Percentiles rank a stretch among this genome's conserved stretches.
Evolutionary conservation across 2,888 invertebrate species (phyloP).

Genomic region (Dolomedes plantarius): DNA sequence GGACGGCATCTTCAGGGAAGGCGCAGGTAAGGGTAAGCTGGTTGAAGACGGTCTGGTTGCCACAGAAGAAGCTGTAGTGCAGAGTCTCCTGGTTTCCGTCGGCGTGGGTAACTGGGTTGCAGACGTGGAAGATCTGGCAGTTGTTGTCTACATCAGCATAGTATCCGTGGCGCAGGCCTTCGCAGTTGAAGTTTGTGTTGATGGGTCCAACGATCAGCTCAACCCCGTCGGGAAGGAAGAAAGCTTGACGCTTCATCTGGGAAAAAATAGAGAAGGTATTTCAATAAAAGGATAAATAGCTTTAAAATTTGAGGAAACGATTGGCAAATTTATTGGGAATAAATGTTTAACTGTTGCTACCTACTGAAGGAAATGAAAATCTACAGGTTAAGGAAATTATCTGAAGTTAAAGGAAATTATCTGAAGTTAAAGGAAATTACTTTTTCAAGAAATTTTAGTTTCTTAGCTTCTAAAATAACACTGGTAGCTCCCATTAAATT

Average conservation of each 20-base stretch:
- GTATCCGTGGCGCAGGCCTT: conserved; percentile 69
- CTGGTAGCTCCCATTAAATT: too few species aligned
- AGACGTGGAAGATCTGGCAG: conserved; percentile 73
- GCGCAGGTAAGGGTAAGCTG: conserved; percentile 72
- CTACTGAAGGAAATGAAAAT: too few species aligned
- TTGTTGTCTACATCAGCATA: conserved; percentile 73
- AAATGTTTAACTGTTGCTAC: too few species aligned
- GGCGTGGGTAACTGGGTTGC: conserved; percentile 65
- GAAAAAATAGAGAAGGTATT: too few species aligned
- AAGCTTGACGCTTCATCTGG: conserved; percentile 71
- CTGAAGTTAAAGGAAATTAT: too few species aligned
- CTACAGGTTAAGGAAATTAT: too few species aligned
- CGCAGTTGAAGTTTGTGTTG: conserved; percentile 70
- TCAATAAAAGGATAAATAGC: background rate
- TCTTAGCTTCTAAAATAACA: too few species aligned
- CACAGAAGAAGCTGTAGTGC: conserved; percentile 73
- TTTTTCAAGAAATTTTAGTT: too few species aligned
- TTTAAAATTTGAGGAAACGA: too few species aligned
- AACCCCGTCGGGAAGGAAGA: conserved; percentile 70
- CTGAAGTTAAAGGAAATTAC: too few species aligned
- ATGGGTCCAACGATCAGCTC: conserved; percentile 70
- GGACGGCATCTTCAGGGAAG: conserved; percentile 71
- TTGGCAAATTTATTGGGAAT: too few species aligned
- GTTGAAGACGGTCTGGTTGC: conserved; percentile 73
- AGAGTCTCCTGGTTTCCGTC: conserved; percentile 66